These are phyloP conservation scores for Blennius ocellaris DNA, from an alignment of 2,113 vertebrate species.

Conservation along the genomic window DNA sequence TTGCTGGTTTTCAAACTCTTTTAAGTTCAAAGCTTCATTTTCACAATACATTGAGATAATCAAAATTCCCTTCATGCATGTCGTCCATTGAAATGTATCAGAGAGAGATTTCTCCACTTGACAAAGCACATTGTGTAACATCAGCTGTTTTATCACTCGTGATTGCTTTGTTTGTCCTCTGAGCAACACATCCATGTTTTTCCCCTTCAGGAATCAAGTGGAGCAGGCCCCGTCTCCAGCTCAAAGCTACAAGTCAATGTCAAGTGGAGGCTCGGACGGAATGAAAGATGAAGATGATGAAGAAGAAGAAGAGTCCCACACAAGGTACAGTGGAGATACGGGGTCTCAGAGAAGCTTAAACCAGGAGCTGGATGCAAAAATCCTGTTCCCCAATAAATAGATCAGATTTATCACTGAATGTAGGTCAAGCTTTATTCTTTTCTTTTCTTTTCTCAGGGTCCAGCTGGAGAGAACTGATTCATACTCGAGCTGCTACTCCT, in stretches of 20 bases:
- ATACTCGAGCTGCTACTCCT: slow-evolving; percentile 71
- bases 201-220: slow-evolving; percentile 38
- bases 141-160: neutral
- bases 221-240: slow-evolving; percentile 37
- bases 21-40: too few relatives aligned
- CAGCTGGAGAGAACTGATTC: slow-evolving; percentile 60
- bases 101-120: too few relatives aligned
- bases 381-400: too few relatives aligned
- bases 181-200: neutral
- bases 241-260: slow-evolving; percentile 63
- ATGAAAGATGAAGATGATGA: neutral
- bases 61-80: too few relatives aligned
- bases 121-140: too few relatives aligned
- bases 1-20: too few relatives aligned
- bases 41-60: too few relatives aligned
- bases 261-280: slow-evolving; percentile 19
- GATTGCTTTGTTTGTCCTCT: neutral
- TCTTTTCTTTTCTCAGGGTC: slow-evolving; percentile 53
- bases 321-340: slow-evolving; percentile 54
- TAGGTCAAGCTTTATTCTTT: too few relatives aligned
- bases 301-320: slow-evolving; percentile 3
- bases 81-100: too few relatives aligned
- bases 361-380: too few relatives aligned
- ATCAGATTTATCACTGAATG: too few relatives aligned
- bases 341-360: neutral